Evolutionary conservation across 2,113 vertebrate species (phyloP), one percentile per base, ranked within the genome.

Genomic region (Aegithalos caudatus): DNA sequence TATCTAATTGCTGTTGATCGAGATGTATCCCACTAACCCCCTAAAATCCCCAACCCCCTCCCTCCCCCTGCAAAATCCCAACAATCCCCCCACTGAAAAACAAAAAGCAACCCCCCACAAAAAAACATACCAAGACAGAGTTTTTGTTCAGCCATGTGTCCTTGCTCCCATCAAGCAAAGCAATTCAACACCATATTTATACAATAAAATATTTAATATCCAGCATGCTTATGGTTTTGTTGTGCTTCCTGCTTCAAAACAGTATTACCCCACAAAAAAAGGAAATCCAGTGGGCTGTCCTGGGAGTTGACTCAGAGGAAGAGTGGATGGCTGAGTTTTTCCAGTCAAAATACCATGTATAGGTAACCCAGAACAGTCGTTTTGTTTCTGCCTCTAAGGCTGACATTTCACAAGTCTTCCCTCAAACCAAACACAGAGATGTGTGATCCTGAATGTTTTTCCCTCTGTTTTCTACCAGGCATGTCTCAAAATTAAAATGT

Each of bases 71-170:
- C 3, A 29, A 31, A 45, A 37, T 1, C 9, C 24, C 47, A 62
- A 71, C 42, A 45, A 31, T 1, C 6, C 14, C 10, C 14, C 6
- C 6, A 42, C 40, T 7, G 12, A 29, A 72, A 66, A 66, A 1
- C 4, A 38, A 67, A 31, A 57, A 37, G 2, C 3, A 45, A 33
- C 5, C 2, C 13, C 6, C 12, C 14, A 5, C 6, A 10, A 10
- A 71, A 88, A 64, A 8, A 28, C 12, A n/a, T 21, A 29, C 23
- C 4, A 12, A 69, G 5, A 18, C 5, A 69, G 35, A 50, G 44
- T 31, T 84, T 64, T 8, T 80, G 45, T 77, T 76, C 62, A 48
- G 13, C 17, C 42, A 3, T 1, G 5, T n/a, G 19, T 31, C 31
- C 35, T 81, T 87, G 27, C 8, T 79, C 25, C 24, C 58, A 24